A percentile compares a stretch with the other conserved stretches of the same genome.
phyloP scores from a whole-genome alignment of 2,888 invertebrate genomes.

The Amiota mariae region DNA sequence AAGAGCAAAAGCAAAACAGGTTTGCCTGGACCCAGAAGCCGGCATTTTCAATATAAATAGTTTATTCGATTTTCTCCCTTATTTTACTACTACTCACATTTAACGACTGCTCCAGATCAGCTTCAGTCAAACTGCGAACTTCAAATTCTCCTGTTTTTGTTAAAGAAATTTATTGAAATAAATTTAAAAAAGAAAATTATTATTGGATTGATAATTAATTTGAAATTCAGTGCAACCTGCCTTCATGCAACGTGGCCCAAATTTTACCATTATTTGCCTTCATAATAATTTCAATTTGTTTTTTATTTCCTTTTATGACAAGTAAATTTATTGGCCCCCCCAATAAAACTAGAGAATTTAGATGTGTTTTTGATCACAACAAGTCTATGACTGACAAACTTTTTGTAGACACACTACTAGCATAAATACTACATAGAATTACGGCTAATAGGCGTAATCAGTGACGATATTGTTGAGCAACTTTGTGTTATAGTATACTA shows the following conservation, averaged over 20 bases:
- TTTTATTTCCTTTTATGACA: background rate
- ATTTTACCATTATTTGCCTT: constrained; percentile 52
- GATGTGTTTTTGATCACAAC: background rate
- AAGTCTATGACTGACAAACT: background rate
- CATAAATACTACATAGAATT: no score
- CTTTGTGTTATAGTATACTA: background rate
- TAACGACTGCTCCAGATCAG: constrained; percentile 77
- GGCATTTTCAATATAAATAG: background rate
- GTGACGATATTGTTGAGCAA: no score
- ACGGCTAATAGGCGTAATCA: no score
- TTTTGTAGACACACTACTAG: background rate
- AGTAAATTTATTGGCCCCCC: no score
- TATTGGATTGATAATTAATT: background rate
- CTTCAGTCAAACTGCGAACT: constrained; percentile 76
- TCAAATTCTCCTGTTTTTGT: constrained; percentile 75
- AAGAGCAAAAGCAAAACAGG: background rate
- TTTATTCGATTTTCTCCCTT: background rate
- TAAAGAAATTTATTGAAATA: background rate
- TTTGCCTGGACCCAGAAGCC: background rate
- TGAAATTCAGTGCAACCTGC: constrained; percentile 37
- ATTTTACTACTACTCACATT: constrained; percentile 73
- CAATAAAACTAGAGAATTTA: background rate
- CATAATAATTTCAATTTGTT: constrained; percentile 33
- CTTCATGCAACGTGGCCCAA: constrained; percentile 55
- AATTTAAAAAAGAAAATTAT: background rate